Percentiles rank a stretch among this genome's conserved stretches.
Evolutionary conservation across 1,140 invertebrate species (phyloP).

Genomic region (Zophobas morio): DNA sequence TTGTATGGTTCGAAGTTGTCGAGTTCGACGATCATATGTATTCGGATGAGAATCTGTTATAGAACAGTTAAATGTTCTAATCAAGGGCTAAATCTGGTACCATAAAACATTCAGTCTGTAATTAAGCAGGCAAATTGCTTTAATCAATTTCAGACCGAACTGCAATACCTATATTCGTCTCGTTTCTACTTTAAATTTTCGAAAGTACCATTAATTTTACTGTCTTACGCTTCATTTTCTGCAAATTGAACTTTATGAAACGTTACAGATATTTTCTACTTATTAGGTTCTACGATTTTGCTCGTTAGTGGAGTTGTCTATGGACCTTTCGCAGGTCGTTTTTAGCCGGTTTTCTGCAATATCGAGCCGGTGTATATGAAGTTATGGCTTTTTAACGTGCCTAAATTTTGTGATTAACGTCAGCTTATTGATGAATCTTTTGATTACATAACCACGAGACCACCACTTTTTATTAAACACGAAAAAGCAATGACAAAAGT

Average conservation of each 20-base stretch:
- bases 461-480: conserved; percentile 20
- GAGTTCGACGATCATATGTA: conserved; percentile 5
- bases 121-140: conserved; percentile 44
- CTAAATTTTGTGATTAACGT: background rate
- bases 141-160: conserved; percentile 43
- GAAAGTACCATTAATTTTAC: conserved; percentile 43
- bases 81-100: conserved; percentile 28
- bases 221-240: conserved; percentile 45
- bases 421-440: conserved; percentile 2
- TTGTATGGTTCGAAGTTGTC: conserved; percentile 10
- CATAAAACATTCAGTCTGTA: conserved; percentile 45
- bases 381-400: background rate
- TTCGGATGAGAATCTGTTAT: conserved; percentile 14
- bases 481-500: conserved; percentile 10
- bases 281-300: conserved; percentile 9
- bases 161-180: conserved; percentile 38
- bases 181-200: conserved; percentile 43
- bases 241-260: conserved; percentile 44
- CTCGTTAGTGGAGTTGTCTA: conserved; percentile 1
- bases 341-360: too few relatives aligned
- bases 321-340: background rate
- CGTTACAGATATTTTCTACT: conserved; percentile 40
- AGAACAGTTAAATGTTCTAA: conserved; percentile 35
- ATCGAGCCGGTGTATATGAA: too few relatives aligned
- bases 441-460: background rate